phyloP scores from a whole-genome alignment of 2,888 invertebrate species.

The Hemicrepidius hirtus region DNA sequence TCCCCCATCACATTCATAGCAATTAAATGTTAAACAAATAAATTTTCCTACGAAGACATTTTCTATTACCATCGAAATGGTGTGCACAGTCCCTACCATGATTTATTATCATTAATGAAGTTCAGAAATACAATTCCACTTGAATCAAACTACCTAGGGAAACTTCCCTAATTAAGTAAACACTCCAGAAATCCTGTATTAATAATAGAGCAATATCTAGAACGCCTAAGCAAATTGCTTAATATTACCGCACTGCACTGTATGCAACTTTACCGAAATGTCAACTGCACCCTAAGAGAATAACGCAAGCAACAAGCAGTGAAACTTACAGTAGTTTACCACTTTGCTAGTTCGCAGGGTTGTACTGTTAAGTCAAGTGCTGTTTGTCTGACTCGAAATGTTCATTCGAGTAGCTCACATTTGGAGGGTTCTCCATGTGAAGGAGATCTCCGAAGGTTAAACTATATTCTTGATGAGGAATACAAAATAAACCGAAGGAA shows the following conservation, averaged over 20 bases:
- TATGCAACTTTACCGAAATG: conserved; percentile 2
- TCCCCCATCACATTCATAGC: too few species aligned
- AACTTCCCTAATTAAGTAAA: conserved; percentile 1
- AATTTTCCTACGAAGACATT: too few species aligned
- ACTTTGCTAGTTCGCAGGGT: conserved; percentile 13
- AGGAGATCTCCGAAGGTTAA: neutral
- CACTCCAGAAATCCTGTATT: neutral
- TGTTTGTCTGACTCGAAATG: conserved; percentile 20
- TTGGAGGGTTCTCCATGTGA: conserved; percentile 10
- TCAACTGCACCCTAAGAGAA: neutral
- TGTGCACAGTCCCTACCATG: too few species aligned
- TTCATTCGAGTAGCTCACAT: conserved; percentile 12
- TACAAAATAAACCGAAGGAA: too few species aligned
- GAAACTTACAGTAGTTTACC: conserved; percentile 4
- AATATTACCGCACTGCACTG: conserved; percentile 2
- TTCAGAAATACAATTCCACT: too few species aligned
- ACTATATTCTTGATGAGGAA: neutral
- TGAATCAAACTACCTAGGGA: too few species aligned
- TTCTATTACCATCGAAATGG: too few species aligned
- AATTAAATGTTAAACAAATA: too few species aligned
- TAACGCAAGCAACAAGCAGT: conserved; percentile 13
- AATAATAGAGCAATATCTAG: neutral
- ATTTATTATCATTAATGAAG: too few species aligned
- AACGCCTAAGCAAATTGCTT: conserved; percentile 3
- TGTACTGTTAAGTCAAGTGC: conserved; percentile 18